Evolutionary conservation across 2,888 invertebrate species (phyloP).

Genomic region (Conchocele bisecta): DNA sequence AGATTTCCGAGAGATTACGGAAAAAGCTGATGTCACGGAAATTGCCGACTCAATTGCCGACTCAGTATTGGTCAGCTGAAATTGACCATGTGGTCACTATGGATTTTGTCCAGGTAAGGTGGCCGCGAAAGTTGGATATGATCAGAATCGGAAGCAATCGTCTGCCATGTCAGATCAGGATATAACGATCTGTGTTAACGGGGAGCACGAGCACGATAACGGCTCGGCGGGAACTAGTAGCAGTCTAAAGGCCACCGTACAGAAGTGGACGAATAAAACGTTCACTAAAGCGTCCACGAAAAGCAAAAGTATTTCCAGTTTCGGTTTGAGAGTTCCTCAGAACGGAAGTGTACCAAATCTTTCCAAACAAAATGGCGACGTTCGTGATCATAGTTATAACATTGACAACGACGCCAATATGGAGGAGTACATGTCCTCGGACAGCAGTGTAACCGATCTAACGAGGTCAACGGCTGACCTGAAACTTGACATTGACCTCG

Average conservation of each 20-base stretch:
- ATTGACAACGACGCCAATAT: slow-evolving; percentile 18
- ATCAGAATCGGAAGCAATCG: too few species aligned
- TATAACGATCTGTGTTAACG: too few species aligned
- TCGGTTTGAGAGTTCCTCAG: slow-evolving; percentile 22
- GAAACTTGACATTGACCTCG: slow-evolving; percentile 33
- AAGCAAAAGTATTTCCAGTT: slow-evolving; percentile 37
- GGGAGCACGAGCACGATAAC: slow-evolving; percentile 29
- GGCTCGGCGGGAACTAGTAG: slow-evolving; percentile 37
- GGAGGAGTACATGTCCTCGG: slow-evolving; percentile 36
- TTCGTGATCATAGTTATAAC: slow-evolving; percentile 9
- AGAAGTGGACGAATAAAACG: slow-evolving; percentile 70
- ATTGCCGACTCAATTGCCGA: too few species aligned
- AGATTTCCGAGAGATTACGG: too few species aligned
- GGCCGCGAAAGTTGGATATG: too few species aligned
- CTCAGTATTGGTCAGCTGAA: too few species aligned
- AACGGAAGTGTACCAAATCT: slow-evolving; percentile 46
- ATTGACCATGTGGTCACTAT: too few species aligned
- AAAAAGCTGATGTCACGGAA: too few species aligned
- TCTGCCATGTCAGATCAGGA: too few species aligned
- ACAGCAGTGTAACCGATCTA: slow-evolving; percentile 54
- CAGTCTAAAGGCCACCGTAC: slow-evolving; percentile 67
- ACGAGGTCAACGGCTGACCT: slow-evolving; percentile 48
- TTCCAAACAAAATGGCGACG: slow-evolving; percentile 39
- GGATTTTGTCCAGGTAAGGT: too few species aligned
- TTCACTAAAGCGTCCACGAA: slow-evolving; percentile 64